Conservation (phyloP, 1,140 invertebrate genomes). For the Caenorhabditis remanei region DNA sequence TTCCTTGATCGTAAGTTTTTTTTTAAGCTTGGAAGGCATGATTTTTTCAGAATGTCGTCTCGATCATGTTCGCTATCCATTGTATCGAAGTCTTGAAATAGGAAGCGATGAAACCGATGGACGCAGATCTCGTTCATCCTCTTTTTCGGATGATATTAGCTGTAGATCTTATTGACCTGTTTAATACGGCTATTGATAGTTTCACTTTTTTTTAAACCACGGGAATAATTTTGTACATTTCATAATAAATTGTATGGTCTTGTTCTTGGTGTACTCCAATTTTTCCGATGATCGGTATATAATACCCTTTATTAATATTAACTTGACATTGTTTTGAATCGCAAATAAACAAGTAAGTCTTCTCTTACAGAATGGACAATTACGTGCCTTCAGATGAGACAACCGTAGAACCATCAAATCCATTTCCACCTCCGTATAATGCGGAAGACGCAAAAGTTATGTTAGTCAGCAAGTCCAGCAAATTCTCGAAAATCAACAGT, state of each 20-base stretch:
- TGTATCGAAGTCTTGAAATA: slow-evolving; percentile 31
- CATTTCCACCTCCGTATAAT: slow-evolving; percentile 25
- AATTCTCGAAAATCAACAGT: slow-evolving; percentile 38
- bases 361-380: slow-evolving; percentile 10
- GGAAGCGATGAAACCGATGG: slow-evolving; percentile 26
- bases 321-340: not conserved
- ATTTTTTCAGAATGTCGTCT: slow-evolving; percentile 30
- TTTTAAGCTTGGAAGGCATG: not conserved
- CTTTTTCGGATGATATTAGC: slow-evolving; percentile 37
- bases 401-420: not conserved
- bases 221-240: not conserved
- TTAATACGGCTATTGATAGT: not conserved
- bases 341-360: not conserved
- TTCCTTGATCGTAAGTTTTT: slow-evolving; percentile 34
- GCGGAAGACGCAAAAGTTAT: not conserved
- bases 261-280: not conserved
- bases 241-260: not conserved
- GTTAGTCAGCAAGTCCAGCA: slow-evolving; percentile 32
- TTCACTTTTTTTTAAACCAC: not conserved
- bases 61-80: slow-evolving; percentile 20
- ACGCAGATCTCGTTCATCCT: slow-evolving; percentile 17
- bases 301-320: not conserved
- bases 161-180: slow-evolving; percentile 27
- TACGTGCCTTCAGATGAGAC: not conserved
- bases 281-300: not conserved